Evolutionary conservation across 2,113 vertebrate genomes (phyloP).

Genomic region (Pogona vitticeps): DNA sequence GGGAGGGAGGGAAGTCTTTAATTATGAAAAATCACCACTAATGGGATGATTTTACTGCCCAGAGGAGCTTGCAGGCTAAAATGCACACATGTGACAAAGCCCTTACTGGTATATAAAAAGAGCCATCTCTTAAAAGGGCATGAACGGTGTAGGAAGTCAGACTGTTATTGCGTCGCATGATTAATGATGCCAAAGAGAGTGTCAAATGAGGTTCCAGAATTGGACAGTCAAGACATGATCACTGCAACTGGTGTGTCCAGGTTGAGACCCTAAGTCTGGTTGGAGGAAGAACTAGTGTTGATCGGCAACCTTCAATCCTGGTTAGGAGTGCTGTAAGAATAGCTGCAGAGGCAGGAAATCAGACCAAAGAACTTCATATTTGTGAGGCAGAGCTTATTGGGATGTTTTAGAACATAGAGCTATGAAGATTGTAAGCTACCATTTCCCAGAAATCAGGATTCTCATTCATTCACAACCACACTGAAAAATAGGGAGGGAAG

Average conservation of each 20-base stretch:
- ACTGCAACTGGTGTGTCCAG: too few species aligned
- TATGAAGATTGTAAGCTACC: neutral
- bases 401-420: neutral
- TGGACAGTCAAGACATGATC: neutral
- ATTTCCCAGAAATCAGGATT: neutral
- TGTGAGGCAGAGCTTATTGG: neutral
- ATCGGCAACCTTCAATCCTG: neutral
- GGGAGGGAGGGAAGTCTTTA: too few species aligned
- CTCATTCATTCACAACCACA: neutral
- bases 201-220: neutral
- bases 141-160: neutral
- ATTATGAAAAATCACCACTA: too few species aligned
- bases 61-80: neutral
- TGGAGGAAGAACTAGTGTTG: too few species aligned
- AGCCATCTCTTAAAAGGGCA: neutral
- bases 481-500: too few species aligned
- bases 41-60: neutral
- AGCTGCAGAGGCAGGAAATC: neutral
- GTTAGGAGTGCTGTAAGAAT: neutral
- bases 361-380: neutral
- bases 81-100: neutral
- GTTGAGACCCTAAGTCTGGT: neutral
- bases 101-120: neutral
- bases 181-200: too few species aligned
- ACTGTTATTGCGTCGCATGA: neutral